Evolutionary conservation across 2,888 invertebrate genomes (phyloP), one percentile per base, ranked within the genome.

Genomic region (Melitaea athalia): DNA sequence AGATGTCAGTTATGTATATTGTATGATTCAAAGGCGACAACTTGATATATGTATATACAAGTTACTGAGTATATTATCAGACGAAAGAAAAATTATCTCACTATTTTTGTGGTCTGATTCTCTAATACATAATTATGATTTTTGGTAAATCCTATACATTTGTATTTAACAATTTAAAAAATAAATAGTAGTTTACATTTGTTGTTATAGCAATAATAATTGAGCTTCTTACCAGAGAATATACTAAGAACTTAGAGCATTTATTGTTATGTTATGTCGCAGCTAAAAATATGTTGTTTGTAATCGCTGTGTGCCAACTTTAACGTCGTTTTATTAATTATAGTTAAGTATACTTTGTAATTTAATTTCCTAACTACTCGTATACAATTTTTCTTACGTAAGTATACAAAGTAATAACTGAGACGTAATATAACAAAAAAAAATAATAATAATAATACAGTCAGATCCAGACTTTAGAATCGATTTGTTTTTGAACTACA

Each of bases 331-430:
- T 15, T 15, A 43, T 24, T 17, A 59, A 43, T 31, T n/a, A 60
- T 60, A 60, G n/a, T 60, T 60, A 47, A 47, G 60, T 47, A 47
- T 57, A 47, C n/a, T 47, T 42, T 17, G 52, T 43, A 55, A 66
- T 59, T 65, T 59, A 38, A 52, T 66, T 69, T 47, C 66, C 72
- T 72, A 72, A 70, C 72, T 70, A 72, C 63, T 72, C 72, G 72
- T 72, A 72, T 72, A 72, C 72, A 59, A 59, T 64, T 64, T 59
- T 33, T 49, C 55, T 57, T 42, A 31, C 55, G 24, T 24, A n/a
- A n/a, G 57, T 52, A 52, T 52, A 52, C 24, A 17, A 15, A 50
- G 15, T 33, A 33, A 14, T 57, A 53, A 53, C 15, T 42, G 14
- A 3, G 10, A 15, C 3, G 8, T 14, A 33, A 55, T 10, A 4